Conservation (phyloP, 1,140 invertebrate species). For the Meloidogyne floridensis region DNA sequence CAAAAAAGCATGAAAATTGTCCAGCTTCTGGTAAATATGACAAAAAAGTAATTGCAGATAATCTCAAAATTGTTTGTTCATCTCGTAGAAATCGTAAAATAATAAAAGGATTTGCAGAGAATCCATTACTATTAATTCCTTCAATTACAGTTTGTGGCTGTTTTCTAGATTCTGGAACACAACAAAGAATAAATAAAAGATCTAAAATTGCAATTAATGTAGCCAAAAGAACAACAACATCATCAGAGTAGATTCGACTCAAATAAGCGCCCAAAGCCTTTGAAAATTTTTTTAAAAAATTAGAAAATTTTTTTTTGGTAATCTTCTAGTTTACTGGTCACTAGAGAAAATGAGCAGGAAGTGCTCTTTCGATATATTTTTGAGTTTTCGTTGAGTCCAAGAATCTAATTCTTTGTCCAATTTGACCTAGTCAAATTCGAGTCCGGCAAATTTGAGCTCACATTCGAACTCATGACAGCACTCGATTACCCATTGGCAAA, state of each 20-base stretch:
- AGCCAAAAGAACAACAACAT: slow-evolving; percentile 90
- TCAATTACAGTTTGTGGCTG: neutral
- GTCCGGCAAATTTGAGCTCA: too few relatives aligned
- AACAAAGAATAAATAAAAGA: slow-evolving; percentile 95
- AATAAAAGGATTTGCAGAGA: slow-evolving; percentile 91
- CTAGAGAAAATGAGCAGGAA: too few relatives aligned
- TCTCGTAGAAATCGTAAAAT: slow-evolving; percentile 88
- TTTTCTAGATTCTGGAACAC: slow-evolving; percentile 88
- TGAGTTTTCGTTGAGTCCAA: too few relatives aligned
- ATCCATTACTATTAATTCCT: slow-evolving; percentile 67
- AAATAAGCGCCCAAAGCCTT: slow-evolving; percentile 79
- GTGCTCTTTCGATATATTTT: too few relatives aligned
- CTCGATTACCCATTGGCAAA: too few relatives aligned
- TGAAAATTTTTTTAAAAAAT: neutral
- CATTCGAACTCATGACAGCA: too few relatives aligned
- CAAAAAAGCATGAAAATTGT: slow-evolving; percentile 99
- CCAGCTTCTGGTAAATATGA: slow-evolving; percentile 96
- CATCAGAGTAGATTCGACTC: slow-evolving; percentile 84
- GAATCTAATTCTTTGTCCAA: too few relatives aligned
- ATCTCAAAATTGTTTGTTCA: slow-evolving; percentile 90
- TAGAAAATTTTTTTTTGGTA: too few relatives aligned
- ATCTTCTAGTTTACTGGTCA: too few relatives aligned
- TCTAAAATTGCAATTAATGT: slow-evolving; percentile 91
- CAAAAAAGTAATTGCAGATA: slow-evolving; percentile 94
- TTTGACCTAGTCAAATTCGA: too few relatives aligned